Evolutionary conservation across 2,888 invertebrate genomes (phyloP), one percentile per base, ranked within the genome.

Genomic region (Phytoseiulus persimilis): DNA sequence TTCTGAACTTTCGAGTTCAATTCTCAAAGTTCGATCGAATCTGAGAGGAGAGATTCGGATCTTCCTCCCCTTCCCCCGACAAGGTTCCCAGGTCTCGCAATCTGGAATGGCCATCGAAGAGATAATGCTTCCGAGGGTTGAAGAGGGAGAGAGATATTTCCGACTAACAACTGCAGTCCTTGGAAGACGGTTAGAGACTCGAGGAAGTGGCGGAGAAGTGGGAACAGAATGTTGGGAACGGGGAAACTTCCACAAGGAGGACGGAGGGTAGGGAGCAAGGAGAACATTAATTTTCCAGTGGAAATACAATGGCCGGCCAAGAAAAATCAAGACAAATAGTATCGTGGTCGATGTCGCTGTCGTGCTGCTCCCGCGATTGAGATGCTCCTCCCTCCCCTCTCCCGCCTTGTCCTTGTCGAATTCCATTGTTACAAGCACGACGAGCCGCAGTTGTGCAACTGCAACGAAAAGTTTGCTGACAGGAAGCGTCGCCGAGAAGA

Each of bases 241-340:
- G 65, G 65, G 65, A 18, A 18, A 65, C 65, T 65, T 28, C 65
- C 28, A 14, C 65, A 65, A 28, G 28, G 65, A 65, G 2, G n/a
- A n/a, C n/a, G 65, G 28, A 65, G 65, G 65, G 18, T 18, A 23
- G 65, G 65, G 65, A 65, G 1, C 9, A 2, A 28, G 65, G 65
- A 65, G 65, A 65, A 65, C 65, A 65, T 65, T 65, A 65, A 65
- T 65, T 65, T 65, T 6, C 65, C 65, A 65, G 65, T 65, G 65
- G 65, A 65, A 28, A 65, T 65, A 87, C 87, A 87, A 87, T 87
- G 87, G 87, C 32, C 65, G 65, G 65, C 65, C 65, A 65, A 65
- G 32, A 87, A 87, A 87, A 87, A 87, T 87, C 87, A 87, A 87
- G 87, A 87, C 33, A 87, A 87, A 87, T 87, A 39, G 87, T 39